Evolutionary conservation across 2,888 invertebrate species (phyloP).

Genomic region (Hemicrepidius hirtus): DNA sequence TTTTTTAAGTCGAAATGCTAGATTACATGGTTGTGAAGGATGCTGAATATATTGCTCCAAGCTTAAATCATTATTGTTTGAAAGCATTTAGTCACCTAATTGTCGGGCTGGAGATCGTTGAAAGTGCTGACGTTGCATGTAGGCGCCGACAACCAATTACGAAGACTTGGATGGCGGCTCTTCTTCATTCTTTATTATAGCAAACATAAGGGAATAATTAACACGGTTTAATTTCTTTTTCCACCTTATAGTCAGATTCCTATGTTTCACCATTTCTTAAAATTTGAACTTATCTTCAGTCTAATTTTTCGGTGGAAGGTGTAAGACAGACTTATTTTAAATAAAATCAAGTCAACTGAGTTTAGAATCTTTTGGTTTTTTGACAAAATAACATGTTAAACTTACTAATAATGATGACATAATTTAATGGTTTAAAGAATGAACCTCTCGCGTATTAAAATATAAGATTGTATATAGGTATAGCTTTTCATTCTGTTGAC

Average conservation of each 20-base stretch:
- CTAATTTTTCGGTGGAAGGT: too few species aligned
- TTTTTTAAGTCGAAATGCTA: slow-evolving; percentile 1
- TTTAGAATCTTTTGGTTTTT: neutral
- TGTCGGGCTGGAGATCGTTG: slow-evolving; percentile 60
- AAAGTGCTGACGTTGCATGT: slow-evolving; percentile 70
- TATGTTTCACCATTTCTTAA: neutral
- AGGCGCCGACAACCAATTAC: slow-evolving; percentile 72
- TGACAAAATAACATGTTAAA: too few species aligned
- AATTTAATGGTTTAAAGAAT: neutral
- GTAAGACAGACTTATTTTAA: too few species aligned
- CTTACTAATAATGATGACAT: too few species aligned
- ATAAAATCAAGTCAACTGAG: too few species aligned
- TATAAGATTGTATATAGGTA: neutral
- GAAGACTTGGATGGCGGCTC: slow-evolving; percentile 50
- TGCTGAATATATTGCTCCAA: slow-evolving; percentile 38
- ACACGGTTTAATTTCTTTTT: slow-evolving; percentile 43
- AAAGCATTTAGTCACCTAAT: slow-evolving; percentile 72
- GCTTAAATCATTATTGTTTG: slow-evolving; percentile 61
- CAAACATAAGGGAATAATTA: slow-evolving; percentile 47
- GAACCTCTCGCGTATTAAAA: neutral
- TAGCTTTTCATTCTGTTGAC: neutral
- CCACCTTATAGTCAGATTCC: too few species aligned
- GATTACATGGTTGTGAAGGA: slow-evolving; percentile 41
- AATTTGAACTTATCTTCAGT: neutral
- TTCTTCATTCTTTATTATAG: slow-evolving; percentile 42